Evolutionary conservation across 64 coral and sea anemone species (phyloP).

Genomic region (Acropora yongei): DNA sequence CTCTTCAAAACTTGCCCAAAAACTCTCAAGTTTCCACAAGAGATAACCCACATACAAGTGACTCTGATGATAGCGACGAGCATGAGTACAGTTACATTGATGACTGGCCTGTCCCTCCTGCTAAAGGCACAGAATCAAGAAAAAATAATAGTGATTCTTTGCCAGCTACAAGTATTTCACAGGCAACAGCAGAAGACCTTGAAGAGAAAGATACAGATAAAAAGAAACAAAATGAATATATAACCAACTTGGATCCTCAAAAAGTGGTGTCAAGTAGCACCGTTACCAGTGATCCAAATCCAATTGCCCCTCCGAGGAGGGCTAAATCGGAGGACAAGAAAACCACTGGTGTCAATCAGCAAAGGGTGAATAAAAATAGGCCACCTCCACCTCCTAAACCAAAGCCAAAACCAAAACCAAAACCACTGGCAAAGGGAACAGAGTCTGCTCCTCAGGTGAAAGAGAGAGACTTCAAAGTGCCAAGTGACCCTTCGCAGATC

Average conservation of each 20-base stretch:
- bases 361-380: neutral
- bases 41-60: neutral
- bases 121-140: neutral
- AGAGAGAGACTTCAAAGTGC: conserved; percentile 1
- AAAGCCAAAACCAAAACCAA: conserved; percentile 53
- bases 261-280: neutral
- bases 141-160: neutral
- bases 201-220: neutral
- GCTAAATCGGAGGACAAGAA: neutral
- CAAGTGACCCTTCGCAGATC: conserved; percentile 36
- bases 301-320: conserved; percentile 18
- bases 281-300: neutral
- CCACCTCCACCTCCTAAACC: conserved; percentile 64
- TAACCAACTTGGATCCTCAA: neutral
- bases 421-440: conserved; percentile 28
- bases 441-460: neutral
- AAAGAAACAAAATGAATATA: neutral
- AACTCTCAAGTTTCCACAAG: neutral
- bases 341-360: neutral
- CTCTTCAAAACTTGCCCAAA: neutral
- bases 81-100: conserved; percentile 76
- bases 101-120: neutral
- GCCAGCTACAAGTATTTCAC: neutral
- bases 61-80: conserved; percentile 5
- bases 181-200: neutral